Evolutionary conservation across 1,140 invertebrate species (phyloP).

Genomic region (Cepaea nemoralis): DNA sequence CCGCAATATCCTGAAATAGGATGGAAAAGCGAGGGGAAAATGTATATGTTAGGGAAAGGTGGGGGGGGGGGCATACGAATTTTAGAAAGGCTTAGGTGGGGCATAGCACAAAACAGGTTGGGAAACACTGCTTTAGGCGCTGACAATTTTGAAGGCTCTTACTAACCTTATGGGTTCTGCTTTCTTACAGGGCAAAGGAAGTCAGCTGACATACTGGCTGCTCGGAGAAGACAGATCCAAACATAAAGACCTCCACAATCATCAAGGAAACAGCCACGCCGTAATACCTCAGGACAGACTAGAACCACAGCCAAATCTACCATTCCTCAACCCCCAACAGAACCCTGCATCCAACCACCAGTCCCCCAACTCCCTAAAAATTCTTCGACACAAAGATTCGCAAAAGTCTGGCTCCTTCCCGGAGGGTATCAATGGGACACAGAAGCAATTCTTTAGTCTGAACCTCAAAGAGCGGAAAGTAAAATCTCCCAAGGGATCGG

Average conservation of each 20-base stretch:
- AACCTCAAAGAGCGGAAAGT: constrained; percentile 18
- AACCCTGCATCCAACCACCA: not conserved
- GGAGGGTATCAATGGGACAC: constrained; percentile 32
- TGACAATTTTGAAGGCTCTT: too few relatives aligned
- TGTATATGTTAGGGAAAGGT: too few relatives aligned
- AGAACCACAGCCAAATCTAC: not conserved
- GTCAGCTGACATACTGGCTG: constrained; percentile 68
- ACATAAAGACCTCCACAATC: constrained; percentile 1
- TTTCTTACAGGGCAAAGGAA: constrained; percentile 69
- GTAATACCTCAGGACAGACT: not conserved
- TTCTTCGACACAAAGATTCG: constrained; percentile 2
- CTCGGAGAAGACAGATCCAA: constrained; percentile 57
- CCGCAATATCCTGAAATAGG: too few relatives aligned
- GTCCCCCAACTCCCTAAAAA: not conserved
- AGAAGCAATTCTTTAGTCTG: constrained; percentile 17
- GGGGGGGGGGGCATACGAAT: too few relatives aligned
- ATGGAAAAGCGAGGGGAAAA: too few relatives aligned
- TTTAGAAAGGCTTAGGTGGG: too few relatives aligned
- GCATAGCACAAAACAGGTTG: too few relatives aligned
- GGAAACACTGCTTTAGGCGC: too few relatives aligned
- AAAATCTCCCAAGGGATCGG: not conserved
- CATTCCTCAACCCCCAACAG: not conserved
- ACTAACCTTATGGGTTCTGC: too few relatives aligned
- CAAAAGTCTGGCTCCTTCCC: constrained; percentile 27
- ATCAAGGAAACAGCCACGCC: not conserved